These are phyloP conservation scores for Spisula solida DNA, from an alignment of 2,888 invertebrate genomes.

Conservation along the genomic window DNA sequence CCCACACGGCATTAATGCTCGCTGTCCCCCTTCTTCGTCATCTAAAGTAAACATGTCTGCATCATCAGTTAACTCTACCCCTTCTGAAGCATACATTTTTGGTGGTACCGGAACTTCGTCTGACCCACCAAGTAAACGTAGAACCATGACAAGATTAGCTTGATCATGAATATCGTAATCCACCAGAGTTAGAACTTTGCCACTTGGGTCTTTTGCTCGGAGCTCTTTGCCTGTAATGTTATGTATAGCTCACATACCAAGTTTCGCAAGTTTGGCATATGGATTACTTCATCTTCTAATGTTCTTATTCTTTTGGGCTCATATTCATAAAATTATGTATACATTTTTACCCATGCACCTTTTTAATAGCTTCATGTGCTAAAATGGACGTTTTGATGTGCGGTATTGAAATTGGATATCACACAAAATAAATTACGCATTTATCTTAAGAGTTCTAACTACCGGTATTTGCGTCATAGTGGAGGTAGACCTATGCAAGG, in stretches of 20 bases:
- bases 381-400: no score
- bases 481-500: no score
- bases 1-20: conserved; percentile 75
- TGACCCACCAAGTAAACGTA: conserved; percentile 54
- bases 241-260: not conserved
- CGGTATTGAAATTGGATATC: no score
- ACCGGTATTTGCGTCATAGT: no score
- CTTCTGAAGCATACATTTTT: conserved; percentile 59
- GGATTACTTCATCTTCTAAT: no score
- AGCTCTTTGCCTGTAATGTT: conserved; percentile 48
- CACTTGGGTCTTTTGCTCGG: conserved; percentile 37
- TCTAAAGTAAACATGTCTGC: conserved; percentile 76
- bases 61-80: conserved; percentile 60
- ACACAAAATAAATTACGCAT: no score
- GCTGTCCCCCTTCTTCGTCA: conserved; percentile 64
- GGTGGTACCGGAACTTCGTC: conserved; percentile 28
- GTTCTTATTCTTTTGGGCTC: no score
- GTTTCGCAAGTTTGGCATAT: no score
- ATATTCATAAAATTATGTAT: no score
- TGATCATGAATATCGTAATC: conserved; percentile 67
- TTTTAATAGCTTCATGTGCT: no score
- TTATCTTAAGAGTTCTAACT: no score
- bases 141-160: conserved; percentile 61
- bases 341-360: no score
- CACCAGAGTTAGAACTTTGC: conserved; percentile 46